Evolutionary conservation across 2,113 vertebrate genomes (phyloP).

Genomic region (Ploceus nigricollis): DNA sequence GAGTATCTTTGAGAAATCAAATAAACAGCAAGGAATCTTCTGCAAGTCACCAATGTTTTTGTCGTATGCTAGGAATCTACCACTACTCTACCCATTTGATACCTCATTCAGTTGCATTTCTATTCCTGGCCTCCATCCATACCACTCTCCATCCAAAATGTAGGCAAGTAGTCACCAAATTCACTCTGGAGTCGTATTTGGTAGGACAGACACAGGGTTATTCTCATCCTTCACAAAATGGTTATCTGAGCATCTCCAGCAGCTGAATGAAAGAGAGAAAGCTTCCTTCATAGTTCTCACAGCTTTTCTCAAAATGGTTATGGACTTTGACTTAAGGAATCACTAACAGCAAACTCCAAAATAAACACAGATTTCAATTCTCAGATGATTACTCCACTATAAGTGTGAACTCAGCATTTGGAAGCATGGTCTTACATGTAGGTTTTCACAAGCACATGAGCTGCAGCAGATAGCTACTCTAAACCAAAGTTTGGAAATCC

Average conservation of each 20-base stretch:
- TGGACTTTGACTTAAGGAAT: background rate
- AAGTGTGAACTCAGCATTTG: background rate
- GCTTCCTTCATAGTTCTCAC: background rate
- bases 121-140: background rate
- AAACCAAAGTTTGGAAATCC: background rate
- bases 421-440: background rate
- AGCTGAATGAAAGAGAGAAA: background rate
- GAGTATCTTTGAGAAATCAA: background rate
- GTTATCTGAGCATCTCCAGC: background rate
- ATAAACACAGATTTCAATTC: background rate
- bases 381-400: background rate
- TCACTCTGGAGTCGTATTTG: background rate
- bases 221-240: background rate
- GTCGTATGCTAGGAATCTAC: background rate
- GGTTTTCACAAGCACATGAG: background rate
- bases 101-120: background rate
- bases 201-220: background rate
- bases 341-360: background rate
- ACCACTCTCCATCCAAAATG: background rate
- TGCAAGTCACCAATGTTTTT: background rate
- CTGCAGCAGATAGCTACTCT: background rate
- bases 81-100: background rate
- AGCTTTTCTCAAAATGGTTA: background rate
- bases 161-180: background rate
- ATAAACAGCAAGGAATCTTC: background rate